phyloP scores from a whole-genome alignment of 2,888 invertebrate species.

The Mongoloraphidia duomilia region DNA sequence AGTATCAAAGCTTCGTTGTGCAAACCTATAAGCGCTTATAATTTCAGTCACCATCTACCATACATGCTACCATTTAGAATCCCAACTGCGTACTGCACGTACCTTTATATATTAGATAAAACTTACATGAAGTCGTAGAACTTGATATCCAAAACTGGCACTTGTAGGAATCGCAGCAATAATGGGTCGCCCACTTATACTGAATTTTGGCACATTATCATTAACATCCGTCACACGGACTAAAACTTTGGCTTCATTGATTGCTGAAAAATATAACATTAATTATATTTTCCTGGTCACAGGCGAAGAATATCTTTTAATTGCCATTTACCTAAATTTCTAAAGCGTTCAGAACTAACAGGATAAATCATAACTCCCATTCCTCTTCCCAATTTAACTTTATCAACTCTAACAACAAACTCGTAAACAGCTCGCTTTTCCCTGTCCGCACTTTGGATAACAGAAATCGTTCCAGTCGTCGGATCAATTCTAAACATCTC shows the following conservation, averaged over 20 bases:
- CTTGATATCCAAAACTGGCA: constrained; percentile 69
- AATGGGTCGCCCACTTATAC: constrained; percentile 58
- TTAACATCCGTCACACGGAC: constrained; percentile 67
- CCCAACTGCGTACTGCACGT: too few relatives aligned
- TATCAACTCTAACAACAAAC: constrained; percentile 37
- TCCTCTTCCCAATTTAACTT: constrained; percentile 43
- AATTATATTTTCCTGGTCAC: neutral
- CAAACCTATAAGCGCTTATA: too few relatives aligned
- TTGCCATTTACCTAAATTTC: constrained; percentile 42
- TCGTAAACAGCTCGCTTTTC: constrained; percentile 53
- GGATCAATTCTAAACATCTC: constrained; percentile 60
- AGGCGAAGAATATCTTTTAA: neutral
- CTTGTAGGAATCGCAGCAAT: constrained; percentile 71
- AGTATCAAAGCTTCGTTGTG: too few relatives aligned
- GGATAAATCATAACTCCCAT: constrained; percentile 65
- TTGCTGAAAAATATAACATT: constrained; percentile 21
- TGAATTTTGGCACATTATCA: constrained; percentile 69
- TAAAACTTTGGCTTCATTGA: constrained; percentile 66
- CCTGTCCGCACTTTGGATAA: constrained; percentile 59
- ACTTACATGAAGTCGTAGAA: constrained; percentile 54
- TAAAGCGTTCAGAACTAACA: constrained; percentile 53
- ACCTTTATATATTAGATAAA: neutral
- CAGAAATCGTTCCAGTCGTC: constrained; percentile 58
- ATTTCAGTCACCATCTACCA: too few relatives aligned
- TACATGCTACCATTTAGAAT: too few relatives aligned